Evolutionary conservation across 2,888 invertebrate species (phyloP), one percentile per base, ranked within the genome.

Genomic region (Azorinus chamasolen): DNA sequence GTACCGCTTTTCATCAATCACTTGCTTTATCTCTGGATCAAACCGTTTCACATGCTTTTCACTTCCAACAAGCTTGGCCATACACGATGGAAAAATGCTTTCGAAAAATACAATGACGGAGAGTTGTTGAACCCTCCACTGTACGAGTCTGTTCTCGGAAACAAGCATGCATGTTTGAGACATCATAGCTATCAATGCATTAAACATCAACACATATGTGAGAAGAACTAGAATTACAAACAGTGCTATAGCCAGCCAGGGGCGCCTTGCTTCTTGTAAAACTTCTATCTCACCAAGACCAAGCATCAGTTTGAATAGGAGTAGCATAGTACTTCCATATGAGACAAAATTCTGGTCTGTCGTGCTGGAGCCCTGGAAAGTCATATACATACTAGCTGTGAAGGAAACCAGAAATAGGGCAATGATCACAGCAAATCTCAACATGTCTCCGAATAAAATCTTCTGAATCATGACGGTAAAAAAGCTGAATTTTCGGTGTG

Each of bases 151-250:
- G 71, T 88, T 85, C 37, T 84, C 76, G 1, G 84, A 79, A 2
- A 88, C 85, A 10, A 87, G 63, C 1, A 82, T 79, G 57, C 87
- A 88, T 16, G 88, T 88, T 69, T 87, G 86, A 55, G 89, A 87
- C 87, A 89, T 87, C 87, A 89, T 87, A 8, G 89, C 89, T 24
- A 89, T 88, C 27, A 89, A 82, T 0, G 87, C 84, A 75, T 89
- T 89, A 14, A 89, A 63, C 84, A 88, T 80, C 0, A 89, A 73
- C 0, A 89, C 75, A 64, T 88, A 88, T 10, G 87, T 87, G 2
- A 89, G 70, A 6, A 89, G 58, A 0, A 83, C 82, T 61, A 87
- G 88, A 14, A 81, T 54, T 8, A 87, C 69, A 61, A 84, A 89
- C 16, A 89, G 77, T 0, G 78, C 70, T 12, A 82, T 73, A 4